phyloP scores from a whole-genome alignment of 2,113 vertebrate genomes.

The Pristiophorus japonicus region DNA sequence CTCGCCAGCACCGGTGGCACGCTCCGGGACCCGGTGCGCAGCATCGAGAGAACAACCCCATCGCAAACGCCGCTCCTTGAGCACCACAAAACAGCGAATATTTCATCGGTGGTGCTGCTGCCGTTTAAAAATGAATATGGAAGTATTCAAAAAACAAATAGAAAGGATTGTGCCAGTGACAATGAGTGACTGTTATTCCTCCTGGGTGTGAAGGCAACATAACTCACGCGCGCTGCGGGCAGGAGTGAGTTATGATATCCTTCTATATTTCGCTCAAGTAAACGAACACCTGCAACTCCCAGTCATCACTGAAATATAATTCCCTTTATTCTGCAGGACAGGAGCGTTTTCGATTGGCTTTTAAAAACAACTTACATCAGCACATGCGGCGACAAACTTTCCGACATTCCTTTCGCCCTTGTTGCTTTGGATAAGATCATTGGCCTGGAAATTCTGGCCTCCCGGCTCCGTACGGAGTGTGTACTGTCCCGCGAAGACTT shows the following conservation, averaged over 20 bases:
- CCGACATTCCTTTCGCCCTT: neutral
- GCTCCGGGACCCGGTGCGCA: neutral
- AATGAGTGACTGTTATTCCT: slow-evolving; percentile 3
- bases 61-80: neutral
- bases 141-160: neutral
- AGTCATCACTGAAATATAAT: no score
- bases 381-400: neutral
- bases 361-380: neutral
- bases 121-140: neutral
- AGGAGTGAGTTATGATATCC: slow-evolving; percentile 2
- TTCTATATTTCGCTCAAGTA: neutral
- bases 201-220: neutral
- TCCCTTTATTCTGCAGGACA: slow-evolving; percentile 14
- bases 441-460: no score
- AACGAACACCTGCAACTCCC: no score
- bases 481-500: no score
- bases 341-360: neutral
- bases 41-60: neutral
- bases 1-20: neutral
- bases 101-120: no score
- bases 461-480: no score
- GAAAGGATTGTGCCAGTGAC: neutral
- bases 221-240: neutral
- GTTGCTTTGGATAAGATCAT: neutral
- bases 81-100: neutral